Conservation (phyloP, 1,140 invertebrate species). For the Homalodisca vitripennis region DNA sequence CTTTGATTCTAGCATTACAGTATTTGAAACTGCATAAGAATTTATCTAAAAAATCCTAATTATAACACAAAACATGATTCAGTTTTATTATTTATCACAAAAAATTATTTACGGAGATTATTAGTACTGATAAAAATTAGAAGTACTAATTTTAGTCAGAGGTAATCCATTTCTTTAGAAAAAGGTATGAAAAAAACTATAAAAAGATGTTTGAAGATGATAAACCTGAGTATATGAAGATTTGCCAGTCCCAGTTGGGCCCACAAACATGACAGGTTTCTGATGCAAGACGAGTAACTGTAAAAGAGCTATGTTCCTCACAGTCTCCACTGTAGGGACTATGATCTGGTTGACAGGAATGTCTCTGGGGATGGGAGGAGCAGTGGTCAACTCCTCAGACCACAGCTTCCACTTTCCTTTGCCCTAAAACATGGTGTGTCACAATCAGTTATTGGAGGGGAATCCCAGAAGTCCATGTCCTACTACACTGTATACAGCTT, state of each 20-base stretch:
- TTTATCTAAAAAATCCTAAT: too few relatives aligned
- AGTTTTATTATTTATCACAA: too few relatives aligned
- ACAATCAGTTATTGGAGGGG: slow-evolving; percentile 4
- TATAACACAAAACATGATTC: too few relatives aligned
- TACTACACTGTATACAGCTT: too few relatives aligned
- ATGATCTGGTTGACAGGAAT: slow-evolving; percentile 92
- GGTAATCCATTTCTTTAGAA: too few relatives aligned
- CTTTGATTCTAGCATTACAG: too few relatives aligned
- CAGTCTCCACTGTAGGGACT: slow-evolving; percentile 66
- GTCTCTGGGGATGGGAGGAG: slow-evolving; percentile 82
- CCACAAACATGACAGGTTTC: slow-evolving; percentile 69
- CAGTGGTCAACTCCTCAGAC: slow-evolving; percentile 77
- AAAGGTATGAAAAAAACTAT: slow-evolving; percentile 71
- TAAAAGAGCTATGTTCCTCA: slow-evolving; percentile 55
- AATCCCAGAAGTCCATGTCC: too few relatives aligned
- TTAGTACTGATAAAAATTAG: too few relatives aligned
- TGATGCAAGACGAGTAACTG: slow-evolving; percentile 58
- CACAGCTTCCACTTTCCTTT: slow-evolving; percentile 90
- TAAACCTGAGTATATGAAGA: slow-evolving; percentile 60
- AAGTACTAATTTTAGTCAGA: too few relatives aligned
- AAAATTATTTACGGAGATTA: too few relatives aligned
- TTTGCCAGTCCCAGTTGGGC: slow-evolving; percentile 84
- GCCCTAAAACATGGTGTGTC: too few relatives aligned
- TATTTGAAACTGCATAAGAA: too few relatives aligned
- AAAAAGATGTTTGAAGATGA: slow-evolving; percentile 66